Conservation (phyloP, 2,888 invertebrate species). For the Drosophila antonietae region DNA sequence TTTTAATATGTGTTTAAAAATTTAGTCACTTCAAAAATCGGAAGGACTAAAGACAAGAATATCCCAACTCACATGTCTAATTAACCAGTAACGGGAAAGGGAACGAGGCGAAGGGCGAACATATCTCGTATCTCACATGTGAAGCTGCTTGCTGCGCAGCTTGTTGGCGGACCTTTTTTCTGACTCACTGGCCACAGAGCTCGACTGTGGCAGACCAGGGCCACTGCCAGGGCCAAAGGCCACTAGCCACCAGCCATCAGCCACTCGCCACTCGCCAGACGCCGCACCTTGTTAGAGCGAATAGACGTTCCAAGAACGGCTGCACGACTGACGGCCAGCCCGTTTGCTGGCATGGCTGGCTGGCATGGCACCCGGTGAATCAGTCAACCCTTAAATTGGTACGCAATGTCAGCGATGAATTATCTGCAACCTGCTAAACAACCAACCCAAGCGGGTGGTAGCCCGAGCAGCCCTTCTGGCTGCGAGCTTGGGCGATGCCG, state of each 20-base stretch:
- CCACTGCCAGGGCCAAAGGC: constrained; percentile 52
- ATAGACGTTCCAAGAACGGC: constrained; percentile 30
- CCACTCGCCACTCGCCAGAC: constrained; percentile 56
- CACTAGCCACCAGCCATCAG: constrained; percentile 32
- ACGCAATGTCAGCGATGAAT: constrained; percentile 81
- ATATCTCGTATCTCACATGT: constrained; percentile 45
- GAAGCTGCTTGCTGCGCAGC: constrained; percentile 54
- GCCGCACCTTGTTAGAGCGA: constrained; percentile 62
- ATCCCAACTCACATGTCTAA: constrained; percentile 76
- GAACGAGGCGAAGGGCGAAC: constrained; percentile 31
- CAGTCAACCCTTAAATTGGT: constrained; percentile 81
- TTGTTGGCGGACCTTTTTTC: constrained; percentile 74
- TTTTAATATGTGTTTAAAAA: constrained; percentile 75
- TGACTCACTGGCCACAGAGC: constrained; percentile 73
- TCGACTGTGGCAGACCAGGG: constrained; percentile 46
- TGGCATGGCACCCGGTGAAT: constrained; percentile 50
- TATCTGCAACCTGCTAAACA: constrained; percentile 81
- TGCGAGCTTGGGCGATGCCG: constrained; percentile 9
- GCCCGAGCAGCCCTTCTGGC: constrained; percentile 5
- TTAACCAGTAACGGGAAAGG: constrained; percentile 54
- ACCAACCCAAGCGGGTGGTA: constrained; percentile 52
- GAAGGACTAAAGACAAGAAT: constrained; percentile 34
- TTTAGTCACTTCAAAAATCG: constrained; percentile 54
- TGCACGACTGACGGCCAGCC: constrained; percentile 17
- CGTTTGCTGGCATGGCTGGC: constrained; percentile 8